Percentiles rank a stretch among this genome's conserved stretches.
Conservation (phyloP, 2,888 invertebrate genomes). For the Cataglyphis albicans region DNA sequence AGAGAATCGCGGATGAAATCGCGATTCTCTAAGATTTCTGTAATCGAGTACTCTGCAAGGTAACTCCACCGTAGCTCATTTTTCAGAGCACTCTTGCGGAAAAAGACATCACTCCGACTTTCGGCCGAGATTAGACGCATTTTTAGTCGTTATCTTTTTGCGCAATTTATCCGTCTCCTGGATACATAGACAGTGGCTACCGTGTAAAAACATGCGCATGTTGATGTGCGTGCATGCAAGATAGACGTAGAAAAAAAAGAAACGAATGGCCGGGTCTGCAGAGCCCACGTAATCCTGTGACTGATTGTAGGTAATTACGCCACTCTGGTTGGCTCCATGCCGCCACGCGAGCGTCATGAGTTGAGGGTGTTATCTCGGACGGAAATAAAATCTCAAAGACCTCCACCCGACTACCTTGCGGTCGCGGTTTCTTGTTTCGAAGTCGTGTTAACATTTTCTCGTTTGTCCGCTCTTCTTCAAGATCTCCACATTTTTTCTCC, state of each 20-base stretch:
- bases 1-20: not conserved
- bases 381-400: constrained; percentile 73
- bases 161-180: constrained; percentile 39
- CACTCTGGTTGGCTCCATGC: constrained; percentile 58
- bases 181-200: constrained; percentile 21
- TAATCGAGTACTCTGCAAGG: not conserved
- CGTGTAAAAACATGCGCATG: constrained; percentile 45
- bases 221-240: constrained; percentile 63
- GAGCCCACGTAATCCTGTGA: constrained; percentile 73
- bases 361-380: constrained; percentile 69
- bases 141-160: constrained; percentile 50
- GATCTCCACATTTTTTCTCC: not conserved
- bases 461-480: constrained; percentile 13
- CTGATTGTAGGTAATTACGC: constrained; percentile 75
- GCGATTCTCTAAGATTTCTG: not conserved
- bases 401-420: constrained; percentile 62
- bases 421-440: constrained; percentile 58
- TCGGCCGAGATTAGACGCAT: constrained; percentile 51
- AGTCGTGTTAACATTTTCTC: constrained; percentile 65
- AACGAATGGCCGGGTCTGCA: constrained; percentile 55
- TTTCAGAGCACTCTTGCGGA: constrained; percentile 9
- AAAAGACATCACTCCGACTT: constrained; percentile 33
- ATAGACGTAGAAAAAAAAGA: constrained; percentile 56
- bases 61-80: constrained; percentile 11
- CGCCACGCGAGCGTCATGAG: constrained; percentile 68